Evolutionary conservation across 2,113 vertebrate species (phyloP), one percentile per base, ranked within the genome.

Genomic region (Amphiprion ocellaris): DNA sequence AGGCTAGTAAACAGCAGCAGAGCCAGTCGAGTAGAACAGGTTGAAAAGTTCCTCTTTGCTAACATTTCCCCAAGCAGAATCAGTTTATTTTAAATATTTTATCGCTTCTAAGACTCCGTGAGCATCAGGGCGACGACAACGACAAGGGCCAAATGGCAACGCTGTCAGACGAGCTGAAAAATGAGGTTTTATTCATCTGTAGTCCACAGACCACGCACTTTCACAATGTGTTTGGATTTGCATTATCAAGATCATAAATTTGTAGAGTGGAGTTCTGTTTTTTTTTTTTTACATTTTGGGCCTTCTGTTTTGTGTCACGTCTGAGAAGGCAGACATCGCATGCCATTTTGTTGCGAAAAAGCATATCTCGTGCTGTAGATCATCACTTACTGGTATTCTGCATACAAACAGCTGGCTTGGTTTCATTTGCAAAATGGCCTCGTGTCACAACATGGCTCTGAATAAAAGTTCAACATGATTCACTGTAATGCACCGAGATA

Each of bases 401-500:
- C 69, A 79, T 50, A 41, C 52, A 76, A 68, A 74, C 69, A 81
- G 72, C 70, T 87, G 85, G 23, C 74, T 76, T 24, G 33, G 58
- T 87, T 90, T 85, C 71, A 79, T 80, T 82, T 84, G 44, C 46
- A 79, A 84, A 88, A 78, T 21, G 44, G 12, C 39, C 46, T 4
- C n/a, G 44, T 82, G 63, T 90, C 90, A 85, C 77, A 88, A 78
- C 86, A 83, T 23, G 37, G 56, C 74, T 64, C 46, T 50, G 71
- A 84, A 78, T 64, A 84, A 87, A 87, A 88, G 75, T 87, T 87
- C 71, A 86, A 87, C 82, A 77, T 76, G 84, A 90, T 88, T 87
- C 83, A 86, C 55, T 82, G 81, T 77, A 87, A 89, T 77, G 58
- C 74, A 62, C 26, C 4, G 47, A 68, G 88, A 90, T 91, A 86